phyloP scores from a whole-genome alignment of 2,797 vertebrate species.

The Antennarius maculatus region DNA sequence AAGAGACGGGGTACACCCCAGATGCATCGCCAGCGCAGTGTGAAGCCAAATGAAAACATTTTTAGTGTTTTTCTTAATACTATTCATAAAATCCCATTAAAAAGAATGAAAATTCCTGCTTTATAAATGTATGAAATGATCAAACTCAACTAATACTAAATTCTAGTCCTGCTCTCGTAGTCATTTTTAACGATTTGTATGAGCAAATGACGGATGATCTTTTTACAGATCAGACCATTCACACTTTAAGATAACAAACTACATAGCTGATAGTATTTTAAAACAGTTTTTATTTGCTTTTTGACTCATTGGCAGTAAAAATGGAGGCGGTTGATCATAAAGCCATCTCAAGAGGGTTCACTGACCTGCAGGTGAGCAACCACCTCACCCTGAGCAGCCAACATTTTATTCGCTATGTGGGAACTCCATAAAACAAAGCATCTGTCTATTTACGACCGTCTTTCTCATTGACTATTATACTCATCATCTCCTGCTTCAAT shows the following conservation, averaged over 20 bases:
- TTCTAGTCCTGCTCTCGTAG: no score
- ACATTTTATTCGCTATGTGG: slow-evolving; percentile 58
- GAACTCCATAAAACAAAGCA: slow-evolving; percentile 54
- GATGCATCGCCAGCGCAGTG: no score
- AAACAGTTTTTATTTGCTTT: slow-evolving; percentile 56
- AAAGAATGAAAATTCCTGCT: no score
- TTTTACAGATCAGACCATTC: slow-evolving; percentile 28
- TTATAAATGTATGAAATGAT: not conserved
- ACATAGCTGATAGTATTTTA: slow-evolving; percentile 18
- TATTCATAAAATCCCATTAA: no score
- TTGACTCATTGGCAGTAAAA: slow-evolving; percentile 51
- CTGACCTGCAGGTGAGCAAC: slow-evolving; percentile 71
- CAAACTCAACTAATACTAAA: not conserved
- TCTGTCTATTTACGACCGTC: slow-evolving; percentile 63
- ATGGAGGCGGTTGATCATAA: slow-evolving; percentile 43
- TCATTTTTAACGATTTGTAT: not conserved
- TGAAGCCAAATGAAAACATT: no score
- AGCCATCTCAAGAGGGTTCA: slow-evolving; percentile 58
- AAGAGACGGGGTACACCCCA: no score
- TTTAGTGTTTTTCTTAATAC: no score
- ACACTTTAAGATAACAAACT: slow-evolving; percentile 32
- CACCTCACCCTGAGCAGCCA: slow-evolving; percentile 59
- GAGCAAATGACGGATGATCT: slow-evolving; percentile 8
- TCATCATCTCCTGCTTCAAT: slow-evolving; percentile 61
- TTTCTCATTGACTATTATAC: slow-evolving; percentile 37